A percentile compares a stretch with the other conserved stretches of the same genome.
These are phyloP conservation scores for Notarius quadriscutis DNA, from an alignment of 2,113 vertebrate genomes.

Conservation along the genomic window DNA sequence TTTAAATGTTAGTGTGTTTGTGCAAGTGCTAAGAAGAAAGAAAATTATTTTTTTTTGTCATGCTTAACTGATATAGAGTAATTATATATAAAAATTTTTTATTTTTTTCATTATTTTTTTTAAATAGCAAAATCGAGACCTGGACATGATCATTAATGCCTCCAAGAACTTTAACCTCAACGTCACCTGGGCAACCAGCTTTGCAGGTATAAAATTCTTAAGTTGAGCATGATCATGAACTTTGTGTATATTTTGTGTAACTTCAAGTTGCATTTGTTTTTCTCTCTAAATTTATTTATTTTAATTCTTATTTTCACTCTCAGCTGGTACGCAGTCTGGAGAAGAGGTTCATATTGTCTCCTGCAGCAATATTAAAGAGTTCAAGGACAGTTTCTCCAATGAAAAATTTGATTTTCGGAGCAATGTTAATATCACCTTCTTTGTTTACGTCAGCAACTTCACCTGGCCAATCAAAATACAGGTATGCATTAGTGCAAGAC, in stretches of 20 bases:
- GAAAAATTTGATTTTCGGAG: slow-evolving; percentile 99
- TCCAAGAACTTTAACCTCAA: slow-evolving; percentile 99
- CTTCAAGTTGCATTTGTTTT: background rate
- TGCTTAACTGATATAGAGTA: background rate
- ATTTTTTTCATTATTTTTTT: no score
- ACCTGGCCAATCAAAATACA: slow-evolving; percentile 99
- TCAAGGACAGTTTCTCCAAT: slow-evolving; percentile 97
- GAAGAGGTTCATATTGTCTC: slow-evolving; percentile 94
- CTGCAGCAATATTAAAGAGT: slow-evolving; percentile 92
- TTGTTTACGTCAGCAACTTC: slow-evolving; percentile 98
- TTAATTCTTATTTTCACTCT: slow-evolving; percentile 7
- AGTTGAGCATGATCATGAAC: background rate
- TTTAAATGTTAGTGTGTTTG: background rate
- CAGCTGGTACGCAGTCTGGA: slow-evolving; percentile 93
- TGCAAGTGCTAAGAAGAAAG: background rate
- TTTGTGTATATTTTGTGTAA: background rate
- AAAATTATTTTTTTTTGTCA: background rate
- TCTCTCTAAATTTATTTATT: background rate
- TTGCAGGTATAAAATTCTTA: slow-evolving; percentile 80
- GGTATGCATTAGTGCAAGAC: slow-evolving; percentile 67
- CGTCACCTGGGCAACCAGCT: slow-evolving; percentile 96
- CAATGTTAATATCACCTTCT: slow-evolving; percentile 97
- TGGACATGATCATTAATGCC: slow-evolving; percentile 98
- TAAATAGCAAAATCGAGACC: slow-evolving; percentile 89
- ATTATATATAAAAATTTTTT: no score